Conservation (phyloP, 2,113 vertebrate species). For the Procavia capensis region DNA sequence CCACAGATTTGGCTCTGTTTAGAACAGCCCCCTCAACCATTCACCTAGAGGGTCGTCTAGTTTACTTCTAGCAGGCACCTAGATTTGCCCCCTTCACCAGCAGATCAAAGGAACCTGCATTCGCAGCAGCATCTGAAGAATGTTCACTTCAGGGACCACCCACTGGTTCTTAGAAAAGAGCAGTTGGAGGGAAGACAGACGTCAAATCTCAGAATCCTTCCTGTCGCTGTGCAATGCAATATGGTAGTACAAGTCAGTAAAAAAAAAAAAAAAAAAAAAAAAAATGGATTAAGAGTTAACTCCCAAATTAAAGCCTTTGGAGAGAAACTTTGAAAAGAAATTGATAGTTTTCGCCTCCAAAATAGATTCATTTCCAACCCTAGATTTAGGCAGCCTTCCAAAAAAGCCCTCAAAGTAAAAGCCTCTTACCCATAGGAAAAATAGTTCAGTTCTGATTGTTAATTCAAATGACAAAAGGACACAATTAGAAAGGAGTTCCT, state of each 20-base stretch:
- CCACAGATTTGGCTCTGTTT: neutral
- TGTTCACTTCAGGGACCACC: neutral
- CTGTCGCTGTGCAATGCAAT: neutral
- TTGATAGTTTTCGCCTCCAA: neutral
- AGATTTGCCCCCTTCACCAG: neutral
- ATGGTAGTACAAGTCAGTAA: neutral
- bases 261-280: neutral
- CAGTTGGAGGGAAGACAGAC: neutral
- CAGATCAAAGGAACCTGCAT: neutral
- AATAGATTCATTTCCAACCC: constrained; percentile 1
- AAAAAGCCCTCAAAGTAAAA: constrained; percentile 20
- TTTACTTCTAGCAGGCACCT: neutral
- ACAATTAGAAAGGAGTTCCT: neutral
- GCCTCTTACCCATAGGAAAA: constrained; percentile 33
- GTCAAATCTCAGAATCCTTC: constrained; percentile 2
- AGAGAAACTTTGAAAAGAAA: constrained; percentile 13
- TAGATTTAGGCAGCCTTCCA: constrained; percentile 42
- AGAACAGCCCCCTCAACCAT: neutral
- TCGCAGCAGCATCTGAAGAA: neutral
- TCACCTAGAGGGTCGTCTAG: neutral
- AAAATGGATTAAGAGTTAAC: neutral
- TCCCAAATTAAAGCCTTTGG: constrained; percentile 47
- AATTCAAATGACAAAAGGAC: constrained; percentile 46
- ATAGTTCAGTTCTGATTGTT: neutral
- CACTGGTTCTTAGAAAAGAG: neutral